Conservation (phyloP, 1,140 invertebrate species). For the Popillia japonica region DNA sequence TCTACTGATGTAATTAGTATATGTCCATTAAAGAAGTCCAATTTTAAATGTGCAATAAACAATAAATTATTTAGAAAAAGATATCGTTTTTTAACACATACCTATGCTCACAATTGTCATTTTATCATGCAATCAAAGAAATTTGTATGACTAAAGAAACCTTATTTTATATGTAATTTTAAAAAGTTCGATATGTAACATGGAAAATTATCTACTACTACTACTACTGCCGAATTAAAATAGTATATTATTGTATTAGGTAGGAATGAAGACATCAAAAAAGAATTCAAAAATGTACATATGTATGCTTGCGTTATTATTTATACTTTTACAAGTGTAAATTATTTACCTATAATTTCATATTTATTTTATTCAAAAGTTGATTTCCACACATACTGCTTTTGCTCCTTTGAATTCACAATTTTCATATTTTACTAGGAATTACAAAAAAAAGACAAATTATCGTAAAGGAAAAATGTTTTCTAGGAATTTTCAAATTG, state of each 20-base stretch:
- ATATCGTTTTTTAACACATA: background rate
- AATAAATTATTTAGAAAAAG: background rate
- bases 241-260: too few species aligned
- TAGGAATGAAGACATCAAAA: too few species aligned
- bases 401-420: background rate
- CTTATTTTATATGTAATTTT: too few species aligned
- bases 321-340: too few species aligned
- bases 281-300: too few species aligned
- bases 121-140: background rate
- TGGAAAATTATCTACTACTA: too few species aligned
- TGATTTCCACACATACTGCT: conserved; percentile 1
- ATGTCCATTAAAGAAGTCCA: background rate
- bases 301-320: too few species aligned
- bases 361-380: background rate
- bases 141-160: too few species aligned
- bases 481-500: background rate
- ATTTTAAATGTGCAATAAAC: background rate
- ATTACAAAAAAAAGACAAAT: background rate
- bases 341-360: too few species aligned
- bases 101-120: background rate
- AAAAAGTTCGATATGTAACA: too few species aligned
- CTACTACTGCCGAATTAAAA: too few species aligned
- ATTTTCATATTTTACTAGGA: background rate
- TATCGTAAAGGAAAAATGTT: background rate
- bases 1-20: background rate